These are phyloP conservation scores for Ligdia adustata DNA, from an alignment of 2,888 invertebrate genomes.

Conservation along the genomic window DNA sequence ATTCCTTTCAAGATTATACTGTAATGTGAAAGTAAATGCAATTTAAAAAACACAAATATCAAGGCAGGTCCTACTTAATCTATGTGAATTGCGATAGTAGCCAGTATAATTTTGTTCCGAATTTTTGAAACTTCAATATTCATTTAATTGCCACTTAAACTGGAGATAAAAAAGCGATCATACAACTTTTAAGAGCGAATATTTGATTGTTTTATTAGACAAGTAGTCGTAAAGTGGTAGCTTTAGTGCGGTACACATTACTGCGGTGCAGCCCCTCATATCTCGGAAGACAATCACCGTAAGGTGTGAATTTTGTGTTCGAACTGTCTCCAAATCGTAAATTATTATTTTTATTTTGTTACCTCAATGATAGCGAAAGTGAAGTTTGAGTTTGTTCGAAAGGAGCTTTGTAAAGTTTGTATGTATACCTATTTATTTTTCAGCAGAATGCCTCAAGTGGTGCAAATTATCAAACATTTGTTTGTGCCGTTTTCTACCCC, in stretches of 20 bases:
- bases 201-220: constrained; percentile 75
- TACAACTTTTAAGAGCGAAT: constrained; percentile 49
- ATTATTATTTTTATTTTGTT: constrained; percentile 24
- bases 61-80: too few species aligned
- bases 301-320: constrained; percentile 66
- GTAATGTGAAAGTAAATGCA: too few species aligned
- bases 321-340: constrained; percentile 38
- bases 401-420: too few species aligned
- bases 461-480: too few species aligned
- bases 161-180: constrained; percentile 43
- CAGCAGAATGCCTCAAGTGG: too few species aligned
- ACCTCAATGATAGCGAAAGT: constrained; percentile 36
- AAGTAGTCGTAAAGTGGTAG: constrained; percentile 62
- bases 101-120: too few species aligned
- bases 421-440: too few species aligned
- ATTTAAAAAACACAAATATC: too few species aligned
- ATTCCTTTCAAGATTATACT: too few species aligned
- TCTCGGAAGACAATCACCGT: constrained; percentile 51
- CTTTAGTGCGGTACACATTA: constrained; percentile 51
- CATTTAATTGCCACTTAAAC: constrained; percentile 26
- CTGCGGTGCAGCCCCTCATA: constrained; percentile 30
- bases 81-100: too few species aligned
- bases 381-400: too few species aligned
- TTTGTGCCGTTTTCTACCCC: too few species aligned
- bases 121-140: constrained; percentile 2